Conservation (phyloP, 2,797 vertebrate genomes). For the Lacerta viridis region DNA sequence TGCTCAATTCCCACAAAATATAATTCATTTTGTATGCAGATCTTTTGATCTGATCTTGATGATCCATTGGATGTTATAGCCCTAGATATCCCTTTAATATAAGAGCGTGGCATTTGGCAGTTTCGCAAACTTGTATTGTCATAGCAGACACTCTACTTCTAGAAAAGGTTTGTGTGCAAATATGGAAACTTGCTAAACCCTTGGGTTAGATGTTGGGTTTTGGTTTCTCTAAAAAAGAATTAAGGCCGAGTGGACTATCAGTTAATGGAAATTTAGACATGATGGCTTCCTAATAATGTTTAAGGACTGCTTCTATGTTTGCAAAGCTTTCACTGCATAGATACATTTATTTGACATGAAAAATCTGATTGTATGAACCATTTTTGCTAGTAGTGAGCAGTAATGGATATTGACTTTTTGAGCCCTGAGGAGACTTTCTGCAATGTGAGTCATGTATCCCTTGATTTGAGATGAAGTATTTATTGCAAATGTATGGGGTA, state of each 20-base stretch:
- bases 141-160: not conserved
- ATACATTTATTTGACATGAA: not conserved
- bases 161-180: not conserved
- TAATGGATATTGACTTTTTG: not conserved
- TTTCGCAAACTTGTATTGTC: not conserved
- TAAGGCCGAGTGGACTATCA: constrained; percentile 1
- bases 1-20: not conserved
- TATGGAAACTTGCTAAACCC: not conserved
- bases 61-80: not conserved
- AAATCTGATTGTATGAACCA: not conserved
- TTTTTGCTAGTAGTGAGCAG: not conserved
- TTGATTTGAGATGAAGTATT: not conserved
- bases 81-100: not conserved
- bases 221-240: not conserved
- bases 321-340: not conserved
- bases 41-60: not conserved
- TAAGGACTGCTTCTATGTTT: not conserved
- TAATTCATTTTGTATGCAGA: not conserved
- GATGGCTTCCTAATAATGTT: not conserved
- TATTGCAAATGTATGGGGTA: not conserved
- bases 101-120: not conserved
- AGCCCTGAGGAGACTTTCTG: not conserved
- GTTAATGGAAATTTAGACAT: too few species aligned
- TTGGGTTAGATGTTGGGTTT: not conserved
- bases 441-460: not conserved